Percentiles rank a stretch among this genome's conserved stretches.
These are phyloP conservation scores for Amorpha juglandis DNA, from an alignment of 2,888 invertebrate species.

Conservation along the genomic window DNA sequence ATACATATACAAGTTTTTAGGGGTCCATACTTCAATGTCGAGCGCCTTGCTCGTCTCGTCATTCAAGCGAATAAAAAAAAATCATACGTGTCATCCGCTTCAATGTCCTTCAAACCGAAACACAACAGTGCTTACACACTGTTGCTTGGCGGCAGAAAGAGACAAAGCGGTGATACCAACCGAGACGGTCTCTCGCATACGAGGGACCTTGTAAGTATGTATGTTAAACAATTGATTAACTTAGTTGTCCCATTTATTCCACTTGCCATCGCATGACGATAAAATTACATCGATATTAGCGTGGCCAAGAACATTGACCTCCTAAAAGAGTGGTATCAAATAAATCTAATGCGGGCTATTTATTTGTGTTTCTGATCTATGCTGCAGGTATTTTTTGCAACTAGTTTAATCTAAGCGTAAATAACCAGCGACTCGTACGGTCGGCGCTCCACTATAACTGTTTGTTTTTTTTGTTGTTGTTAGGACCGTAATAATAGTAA, in stretches of 20 bases:
- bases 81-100: too few relatives aligned
- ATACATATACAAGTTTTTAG: background rate
- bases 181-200: too few relatives aligned
- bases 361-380: slow-evolving; percentile 37
- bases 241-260: background rate
- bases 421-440: slow-evolving; percentile 3
- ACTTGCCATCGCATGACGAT: background rate
- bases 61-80: too few relatives aligned
- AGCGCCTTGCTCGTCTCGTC: too few relatives aligned
- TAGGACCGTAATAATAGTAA: background rate
- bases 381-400: slow-evolving; percentile 23
- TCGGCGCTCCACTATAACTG: slow-evolving; percentile 7
- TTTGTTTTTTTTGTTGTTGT: background rate
- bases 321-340: slow-evolving; percentile 35
- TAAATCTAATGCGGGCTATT: slow-evolving; percentile 43
- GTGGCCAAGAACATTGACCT: slow-evolving; percentile 35
- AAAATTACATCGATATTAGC: slow-evolving; percentile 9
- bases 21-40: too few relatives aligned
- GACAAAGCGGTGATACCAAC: too few relatives aligned
- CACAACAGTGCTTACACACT: too few relatives aligned
- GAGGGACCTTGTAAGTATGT: too few relatives aligned
- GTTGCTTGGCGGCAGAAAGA: too few relatives aligned
- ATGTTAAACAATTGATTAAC: background rate
- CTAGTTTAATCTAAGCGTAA: slow-evolving; percentile 7
- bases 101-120: too few relatives aligned